Evolutionary conservation across 2,113 vertebrate genomes (phyloP), one percentile per base, ranked within the genome.

Genomic region (Amia ocellicauda): DNA sequence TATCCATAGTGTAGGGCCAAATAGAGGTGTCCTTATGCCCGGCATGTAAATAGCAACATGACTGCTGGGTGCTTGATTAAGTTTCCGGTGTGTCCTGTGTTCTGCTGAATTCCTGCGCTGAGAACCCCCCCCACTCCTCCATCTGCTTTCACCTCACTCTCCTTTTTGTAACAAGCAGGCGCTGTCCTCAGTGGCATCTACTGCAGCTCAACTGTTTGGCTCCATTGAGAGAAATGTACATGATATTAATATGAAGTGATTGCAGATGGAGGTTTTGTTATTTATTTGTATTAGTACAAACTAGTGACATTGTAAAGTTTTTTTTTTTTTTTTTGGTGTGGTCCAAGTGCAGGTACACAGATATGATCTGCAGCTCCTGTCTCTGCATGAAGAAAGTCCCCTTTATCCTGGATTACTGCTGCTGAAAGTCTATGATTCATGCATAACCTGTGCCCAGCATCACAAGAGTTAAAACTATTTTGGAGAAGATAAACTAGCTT

Each of bases 51-150:
- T 23, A 69, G 28, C 73, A 77, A 75, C 58, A 41, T 66, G 75
- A 75, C 74, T 75, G 75, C 78, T 77, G 78, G 49, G 78, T 74
- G 60, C 69, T 71, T 79, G 78, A 79, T 77, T 77, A 73, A 73
- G 64, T 75, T 80, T 77, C 78, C 78, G 77, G 78, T 20, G 36
- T 73, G 31, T 72, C 71, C 73, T 66, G 78, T 42, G 73, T 41
- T 68, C 69, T 52, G 66, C 64, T 23, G 54, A 49, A 54, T 73
- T 62, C 74, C 63, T 31, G 24, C 20, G 67, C 50, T 60, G 52
- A 64, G 69, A 55, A 64, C 20, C 64, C 69, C n/a, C 63, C 60
- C 55, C 72, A 43, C 52, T 19, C 28, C 64, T 54, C 75, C 69
- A 72, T 74, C 75, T 71, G 75, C 62, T 64, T 64, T 63, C 41